Evolutionary conservation across 2,888 invertebrate genomes (phyloP).

Genomic region (Tiliacea aurago): DNA sequence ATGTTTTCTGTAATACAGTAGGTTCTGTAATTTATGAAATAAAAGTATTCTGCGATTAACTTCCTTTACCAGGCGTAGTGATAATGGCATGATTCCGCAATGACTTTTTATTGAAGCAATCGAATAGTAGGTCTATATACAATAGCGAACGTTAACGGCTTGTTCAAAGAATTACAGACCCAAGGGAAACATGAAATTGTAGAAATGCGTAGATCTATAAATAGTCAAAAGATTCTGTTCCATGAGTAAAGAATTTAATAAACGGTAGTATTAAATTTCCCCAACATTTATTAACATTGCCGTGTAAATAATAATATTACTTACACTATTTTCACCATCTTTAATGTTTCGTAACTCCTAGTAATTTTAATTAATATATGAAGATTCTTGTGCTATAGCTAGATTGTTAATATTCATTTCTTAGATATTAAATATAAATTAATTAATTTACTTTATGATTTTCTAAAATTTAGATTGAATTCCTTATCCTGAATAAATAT

Average conservation of each 20-base stretch:
- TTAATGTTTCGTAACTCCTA: conserved; percentile 14
- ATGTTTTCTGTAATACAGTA: background rate
- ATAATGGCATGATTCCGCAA: background rate
- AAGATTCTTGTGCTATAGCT: conserved; percentile 1
- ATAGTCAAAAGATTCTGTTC: conserved; percentile 16
- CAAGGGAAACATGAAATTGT: conserved; percentile 26
- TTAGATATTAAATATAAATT: conserved; percentile 5
- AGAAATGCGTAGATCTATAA: conserved; percentile 24
- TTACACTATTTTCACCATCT: background rate
- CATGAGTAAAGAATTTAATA: conserved; percentile 28
- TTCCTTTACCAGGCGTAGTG: background rate
- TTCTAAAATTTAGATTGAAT: conserved; percentile 20
- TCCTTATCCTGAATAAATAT: background rate
- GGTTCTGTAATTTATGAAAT: background rate
- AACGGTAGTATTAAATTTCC: conserved; percentile 19
- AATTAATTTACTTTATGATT: conserved; percentile 31
- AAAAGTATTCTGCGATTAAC: background rate
- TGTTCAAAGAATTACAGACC: conserved; percentile 41
- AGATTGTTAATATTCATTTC: conserved; percentile 17
- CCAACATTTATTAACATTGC: conserved; percentile 5
- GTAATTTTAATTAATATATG: conserved; percentile 32
- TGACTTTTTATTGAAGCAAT: conserved; percentile 33
- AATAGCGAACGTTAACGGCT: conserved; percentile 13
- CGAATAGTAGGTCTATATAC: conserved; percentile 21
- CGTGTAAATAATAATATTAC: conserved; percentile 17